Conservation (phyloP, 2,888 invertebrate species). For the Agrenia bidenticulata region DNA sequence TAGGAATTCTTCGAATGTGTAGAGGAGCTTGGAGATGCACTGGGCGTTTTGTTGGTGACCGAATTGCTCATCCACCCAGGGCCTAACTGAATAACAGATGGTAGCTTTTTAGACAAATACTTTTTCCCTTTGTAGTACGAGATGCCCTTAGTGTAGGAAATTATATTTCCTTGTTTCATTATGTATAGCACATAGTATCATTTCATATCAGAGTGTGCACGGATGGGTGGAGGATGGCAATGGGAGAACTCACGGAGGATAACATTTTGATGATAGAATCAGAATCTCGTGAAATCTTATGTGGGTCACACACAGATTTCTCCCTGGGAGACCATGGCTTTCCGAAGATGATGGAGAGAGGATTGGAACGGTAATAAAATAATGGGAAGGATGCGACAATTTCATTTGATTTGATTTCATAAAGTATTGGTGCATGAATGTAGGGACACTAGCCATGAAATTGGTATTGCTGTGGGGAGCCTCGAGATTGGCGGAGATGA, state of each 20-base stretch:
- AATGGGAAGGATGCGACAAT: no score
- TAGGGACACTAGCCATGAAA: no score
- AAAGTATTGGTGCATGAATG: no score
- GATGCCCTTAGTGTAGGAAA: background rate
- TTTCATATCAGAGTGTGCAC: no score
- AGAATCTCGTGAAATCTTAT: conserved; percentile 2
- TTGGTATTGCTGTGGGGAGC: no score
- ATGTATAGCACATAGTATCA: background rate
- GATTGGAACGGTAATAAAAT: no score
- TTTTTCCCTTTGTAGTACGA: background rate
- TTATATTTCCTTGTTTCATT: conserved; percentile 8
- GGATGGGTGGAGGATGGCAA: background rate
- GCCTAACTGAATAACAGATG: conserved; percentile 25
- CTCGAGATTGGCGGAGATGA: no score
- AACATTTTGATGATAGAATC: no score
- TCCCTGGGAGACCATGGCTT: no score
- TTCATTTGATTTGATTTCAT: no score
- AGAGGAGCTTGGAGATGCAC: background rate
- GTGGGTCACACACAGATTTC: background rate
- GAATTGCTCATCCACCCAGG: conserved; percentile 27
- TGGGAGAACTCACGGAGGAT: background rate
- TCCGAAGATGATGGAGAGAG: no score
- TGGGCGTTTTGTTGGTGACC: conserved; percentile 13
- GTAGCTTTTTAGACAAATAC: conserved; percentile 7
- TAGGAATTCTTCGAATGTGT: no score